A percentile compares a stretch with the other conserved stretches of the same genome.
Evolutionary conservation across 2,888 invertebrate genomes (phyloP).

Genomic region (Liopterus haemorrhoidalis): DNA sequence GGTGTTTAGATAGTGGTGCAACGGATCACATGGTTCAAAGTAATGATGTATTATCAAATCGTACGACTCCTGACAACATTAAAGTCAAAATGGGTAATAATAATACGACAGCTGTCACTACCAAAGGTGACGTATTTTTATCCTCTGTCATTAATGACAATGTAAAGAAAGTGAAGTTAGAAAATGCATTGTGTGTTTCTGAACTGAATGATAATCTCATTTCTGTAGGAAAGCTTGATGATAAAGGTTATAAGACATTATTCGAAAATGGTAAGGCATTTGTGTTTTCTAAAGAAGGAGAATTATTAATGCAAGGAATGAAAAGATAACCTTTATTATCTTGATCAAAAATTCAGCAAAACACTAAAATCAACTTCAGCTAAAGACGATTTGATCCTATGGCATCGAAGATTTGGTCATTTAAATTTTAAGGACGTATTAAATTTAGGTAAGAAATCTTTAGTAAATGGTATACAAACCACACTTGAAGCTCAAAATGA

Average conservation of each 20-base stretch:
- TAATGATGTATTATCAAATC: slow-evolving; percentile 1
- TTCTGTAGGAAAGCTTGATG: slow-evolving; percentile 5
- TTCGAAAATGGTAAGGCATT: slow-evolving; percentile 6
- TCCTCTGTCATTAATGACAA: no score
- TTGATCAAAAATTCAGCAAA: not conserved
- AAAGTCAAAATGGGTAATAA: not conserved
- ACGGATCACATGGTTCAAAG: slow-evolving; percentile 2
- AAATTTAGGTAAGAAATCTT: not conserved
- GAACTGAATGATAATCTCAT: slow-evolving; percentile 7
- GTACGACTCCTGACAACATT: not conserved
- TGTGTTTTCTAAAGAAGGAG: not conserved
- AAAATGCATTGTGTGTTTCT: slow-evolving; percentile 9
- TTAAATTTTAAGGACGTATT: not conserved
- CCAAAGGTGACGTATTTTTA: not conserved
- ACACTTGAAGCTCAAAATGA: slow-evolving; percentile 4
- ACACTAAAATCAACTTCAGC: no score
- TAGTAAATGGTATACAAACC: slow-evolving; percentile 4
- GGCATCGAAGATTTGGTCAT: slow-evolving; percentile 4
- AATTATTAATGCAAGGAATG: not conserved
- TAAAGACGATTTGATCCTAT: not conserved
- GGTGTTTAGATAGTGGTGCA: not conserved
- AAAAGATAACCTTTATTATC: slow-evolving; percentile 2
- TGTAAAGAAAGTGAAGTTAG: not conserved
- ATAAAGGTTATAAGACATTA: slow-evolving; percentile 3
- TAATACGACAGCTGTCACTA: not conserved